These are phyloP conservation scores for Halictus ligatus DNA, from an alignment of 2,888 invertebrate genomes.

Conservation along the genomic window DNA sequence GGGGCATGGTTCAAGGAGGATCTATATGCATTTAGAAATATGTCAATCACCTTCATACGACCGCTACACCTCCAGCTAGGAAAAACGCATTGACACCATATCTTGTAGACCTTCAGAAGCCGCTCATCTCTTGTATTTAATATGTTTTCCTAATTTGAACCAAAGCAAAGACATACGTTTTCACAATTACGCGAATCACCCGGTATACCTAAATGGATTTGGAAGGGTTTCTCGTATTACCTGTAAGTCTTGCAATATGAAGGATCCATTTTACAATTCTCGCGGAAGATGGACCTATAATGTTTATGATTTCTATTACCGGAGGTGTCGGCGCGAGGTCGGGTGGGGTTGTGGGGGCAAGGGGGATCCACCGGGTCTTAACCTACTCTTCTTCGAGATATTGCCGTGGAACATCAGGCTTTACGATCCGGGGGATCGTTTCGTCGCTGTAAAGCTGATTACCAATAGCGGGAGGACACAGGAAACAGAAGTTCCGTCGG, in stretches of 20 bases:
- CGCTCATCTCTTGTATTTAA: too few species aligned
- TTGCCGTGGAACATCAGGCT: conserved; percentile 8
- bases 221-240: background rate
- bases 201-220: background rate
- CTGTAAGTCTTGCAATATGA: background rate
- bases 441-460: conserved; percentile 74
- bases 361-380: background rate
- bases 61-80: too few species aligned
- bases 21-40: too few species aligned
- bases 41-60: too few species aligned
- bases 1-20: too few species aligned
- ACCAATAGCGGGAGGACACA: conserved; percentile 45
- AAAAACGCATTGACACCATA: too few species aligned
- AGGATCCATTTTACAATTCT: background rate
- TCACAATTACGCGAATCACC: too few species aligned
- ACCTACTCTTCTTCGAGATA: conserved; percentile 1
- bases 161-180: too few species aligned
- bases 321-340: background rate
- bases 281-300: background rate
- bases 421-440: conserved; percentile 65
- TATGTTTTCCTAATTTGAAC: too few species aligned
- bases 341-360: background rate
- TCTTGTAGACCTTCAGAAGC: too few species aligned
- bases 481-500: conserved; percentile 32
- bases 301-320: background rate